Evolutionary conservation across 2,888 invertebrate genomes (phyloP).

Genomic region (Acheta domesticus): DNA sequence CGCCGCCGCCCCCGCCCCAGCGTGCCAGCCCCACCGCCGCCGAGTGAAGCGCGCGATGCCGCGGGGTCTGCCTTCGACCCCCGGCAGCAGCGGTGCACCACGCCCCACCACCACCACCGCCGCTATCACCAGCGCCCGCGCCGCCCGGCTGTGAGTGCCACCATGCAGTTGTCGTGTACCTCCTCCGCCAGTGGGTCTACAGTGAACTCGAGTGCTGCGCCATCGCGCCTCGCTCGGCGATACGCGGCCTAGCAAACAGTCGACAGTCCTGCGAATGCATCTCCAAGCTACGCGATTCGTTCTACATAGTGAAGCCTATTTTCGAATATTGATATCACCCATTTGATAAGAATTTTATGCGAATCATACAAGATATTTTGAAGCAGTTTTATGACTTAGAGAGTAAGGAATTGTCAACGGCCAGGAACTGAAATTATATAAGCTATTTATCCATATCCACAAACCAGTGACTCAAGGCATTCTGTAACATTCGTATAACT

Average conservation of each 20-base stretch:
- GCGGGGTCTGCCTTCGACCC: neutral
- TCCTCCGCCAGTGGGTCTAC: too few relatives aligned
- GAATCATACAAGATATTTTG: neutral
- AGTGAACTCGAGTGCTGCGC: too few relatives aligned
- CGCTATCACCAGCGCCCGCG: neutral
- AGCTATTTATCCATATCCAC: neutral
- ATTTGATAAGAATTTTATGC: slow-evolving; percentile 18
- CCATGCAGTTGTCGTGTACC: too few relatives aligned
- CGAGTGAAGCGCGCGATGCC: neutral
- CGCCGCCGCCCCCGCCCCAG: neutral
- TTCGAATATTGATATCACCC: neutral
- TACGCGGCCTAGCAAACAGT: too few relatives aligned
- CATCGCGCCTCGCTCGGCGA: too few relatives aligned
- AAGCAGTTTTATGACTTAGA: neutral
- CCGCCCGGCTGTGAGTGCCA: neutral
- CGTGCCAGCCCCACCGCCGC: neutral
- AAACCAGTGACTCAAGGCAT: neutral
- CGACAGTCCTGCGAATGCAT: too few relatives aligned
- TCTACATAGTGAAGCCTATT: neutral
- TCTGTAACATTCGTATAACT: neutral
- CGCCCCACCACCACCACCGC: neutral
- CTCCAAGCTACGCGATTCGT: too few relatives aligned
- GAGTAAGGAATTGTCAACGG: neutral
- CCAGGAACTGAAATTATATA: neutral
- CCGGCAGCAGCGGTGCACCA: neutral